A percentile compares a stretch with the other conserved stretches of the same genome.
Conservation (phyloP, 1,140 invertebrate species). For the Calephelis virginiensis region DNA sequence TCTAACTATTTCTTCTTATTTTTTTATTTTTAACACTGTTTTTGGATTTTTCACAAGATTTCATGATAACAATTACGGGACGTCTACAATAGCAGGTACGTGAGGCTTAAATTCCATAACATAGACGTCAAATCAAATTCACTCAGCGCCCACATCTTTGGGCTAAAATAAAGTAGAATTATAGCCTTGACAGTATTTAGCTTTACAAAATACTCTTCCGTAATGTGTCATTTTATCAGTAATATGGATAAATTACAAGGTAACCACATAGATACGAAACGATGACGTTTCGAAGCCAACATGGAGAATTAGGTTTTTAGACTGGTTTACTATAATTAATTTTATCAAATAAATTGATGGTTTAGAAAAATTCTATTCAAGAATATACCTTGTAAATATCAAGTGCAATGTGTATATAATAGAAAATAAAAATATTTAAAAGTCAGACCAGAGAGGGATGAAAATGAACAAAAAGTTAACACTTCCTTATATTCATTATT, state of each 20-base stretch:
- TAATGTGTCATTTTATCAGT: slow-evolving; percentile 12
- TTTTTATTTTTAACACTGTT: slow-evolving; percentile 20
- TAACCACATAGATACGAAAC: not conserved
- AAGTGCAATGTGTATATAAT: no score
- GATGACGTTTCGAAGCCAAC: slow-evolving; percentile 13
- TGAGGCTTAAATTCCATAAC: not conserved
- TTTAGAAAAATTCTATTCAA: not conserved
- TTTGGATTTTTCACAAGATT: slow-evolving; percentile 15
- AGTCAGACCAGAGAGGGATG: no score
- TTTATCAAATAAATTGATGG: not conserved
- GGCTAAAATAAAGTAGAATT: slow-evolving; percentile 22
- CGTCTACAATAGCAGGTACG: not conserved
- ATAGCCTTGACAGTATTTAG: slow-evolving; percentile 23
- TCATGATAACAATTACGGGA: not conserved
- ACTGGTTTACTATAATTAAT: not conserved
- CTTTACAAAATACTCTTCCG: slow-evolving; percentile 13
- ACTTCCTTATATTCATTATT: no score
- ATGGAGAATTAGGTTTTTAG: slow-evolving; percentile 2
- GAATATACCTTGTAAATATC: not conserved
- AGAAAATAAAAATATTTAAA: no score
- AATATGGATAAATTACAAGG: slow-evolving; percentile 10
- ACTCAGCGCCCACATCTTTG: slow-evolving; percentile 8
- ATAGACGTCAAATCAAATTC: slow-evolving; percentile 3
- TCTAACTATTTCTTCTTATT: slow-evolving; percentile 37
- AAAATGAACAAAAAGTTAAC: no score